Base-by-base conservation (phyloP, 1,140 invertebrate genomes). In the Caenorhabditis remanei region DNA sequence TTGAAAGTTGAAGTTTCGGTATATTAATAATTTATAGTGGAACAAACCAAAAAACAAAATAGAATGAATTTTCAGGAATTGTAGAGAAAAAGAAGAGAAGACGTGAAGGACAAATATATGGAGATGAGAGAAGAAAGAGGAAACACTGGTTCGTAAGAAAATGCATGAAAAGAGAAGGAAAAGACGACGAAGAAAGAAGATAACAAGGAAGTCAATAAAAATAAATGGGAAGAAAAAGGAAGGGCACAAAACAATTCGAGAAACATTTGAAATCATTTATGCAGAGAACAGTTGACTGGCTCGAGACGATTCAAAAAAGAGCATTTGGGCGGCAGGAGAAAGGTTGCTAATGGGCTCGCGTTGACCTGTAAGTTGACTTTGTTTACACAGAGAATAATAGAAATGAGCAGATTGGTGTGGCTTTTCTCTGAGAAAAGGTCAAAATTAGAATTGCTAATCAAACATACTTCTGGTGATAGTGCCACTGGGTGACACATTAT, bases 401-500 rank as follows among this genome's bases (percentile, higher is more conserved):
- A 71, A 40, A 71, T 32, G 67, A 71, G 16, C 16, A 19, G 7
- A 41, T 32, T 32, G 32, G 32, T 32, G 32, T 32, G 32, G 2
- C 32, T 32, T 32, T 32, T 2, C 2, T 2, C 32, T 32, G 32
- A 32, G 32, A 32, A 32, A 32, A 32, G 32, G 32, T 32, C 2
- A 32, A 32, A 32, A 32, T 32, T 32, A 65, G 40, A 65, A 41
- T 40, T 46, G 8, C 2, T n/a, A n/a, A 16, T 16, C 7, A 24
- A 63, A 63, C 86, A 43, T 24, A 84, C 82, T 48, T 85, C 83
- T 65, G 40, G 65, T 84, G 32, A 89, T 53, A 24, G 83, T 79
- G n/a, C 87, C 79, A 67, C 87, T 88, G 11, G 88, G 88, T 8
- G 88, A 89, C 19, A 89, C 88, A 50, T 89, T 89, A 56, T 89